Percentiles rank a stretch among this genome's conserved stretches.
These are phyloP conservation scores for Notocelia uddmanniana DNA, from an alignment of 2,888 invertebrate species.

Conservation along the genomic window DNA sequence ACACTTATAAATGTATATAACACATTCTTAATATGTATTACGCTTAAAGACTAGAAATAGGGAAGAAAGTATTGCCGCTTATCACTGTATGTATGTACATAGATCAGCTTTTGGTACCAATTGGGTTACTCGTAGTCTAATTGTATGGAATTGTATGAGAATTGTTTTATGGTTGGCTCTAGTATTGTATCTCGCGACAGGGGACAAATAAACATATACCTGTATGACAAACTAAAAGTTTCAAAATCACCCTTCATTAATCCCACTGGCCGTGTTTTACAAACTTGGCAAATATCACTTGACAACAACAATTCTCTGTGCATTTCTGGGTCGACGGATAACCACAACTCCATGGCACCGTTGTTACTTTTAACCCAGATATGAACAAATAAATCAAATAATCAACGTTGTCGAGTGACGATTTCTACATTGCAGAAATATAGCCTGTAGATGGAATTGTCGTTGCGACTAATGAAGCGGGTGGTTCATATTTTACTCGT, in stretches of 20 bases:
- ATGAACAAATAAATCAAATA: not conserved
- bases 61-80: constrained; percentile 17
- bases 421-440: no score
- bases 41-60: constrained; percentile 7
- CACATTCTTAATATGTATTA: not conserved
- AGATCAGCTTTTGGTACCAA: constrained; percentile 17
- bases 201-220: not conserved
- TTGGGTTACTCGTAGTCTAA: constrained; percentile 14
- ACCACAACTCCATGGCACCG: no score
- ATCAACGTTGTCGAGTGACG: not conserved
- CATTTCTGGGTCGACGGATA: not conserved
- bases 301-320: not conserved
- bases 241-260: not conserved
- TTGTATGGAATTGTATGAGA: constrained; percentile 4
- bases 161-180: not conserved
- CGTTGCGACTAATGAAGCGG: not conserved
- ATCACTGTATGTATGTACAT: constrained; percentile 26
- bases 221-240: not conserved
- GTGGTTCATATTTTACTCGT: no score
- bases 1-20: no score
- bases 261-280: not conserved
- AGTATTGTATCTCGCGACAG: not conserved
- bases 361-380: not conserved
- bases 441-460: not conserved
- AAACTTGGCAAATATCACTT: not conserved